Conservation (phyloP, 2,797 vertebrate genomes). For the Orientallactaga sibirica region DNA sequence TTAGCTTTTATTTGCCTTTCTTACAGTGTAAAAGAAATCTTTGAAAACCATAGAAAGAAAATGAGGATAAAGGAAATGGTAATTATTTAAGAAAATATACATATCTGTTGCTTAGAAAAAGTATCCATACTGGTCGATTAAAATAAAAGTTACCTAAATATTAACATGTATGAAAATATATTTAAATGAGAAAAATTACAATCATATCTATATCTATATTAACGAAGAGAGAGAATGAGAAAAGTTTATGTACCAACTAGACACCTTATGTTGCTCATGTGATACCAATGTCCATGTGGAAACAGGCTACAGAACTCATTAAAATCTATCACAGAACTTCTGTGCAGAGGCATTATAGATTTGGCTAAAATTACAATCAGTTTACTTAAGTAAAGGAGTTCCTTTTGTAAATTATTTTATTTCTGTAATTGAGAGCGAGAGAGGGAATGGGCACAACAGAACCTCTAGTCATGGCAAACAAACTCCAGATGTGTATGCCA, state of each 20-base stretch:
- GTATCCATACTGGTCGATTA: not conserved
- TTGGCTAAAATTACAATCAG: not conserved
- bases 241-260: no score
- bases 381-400: not conserved
- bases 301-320: not conserved
- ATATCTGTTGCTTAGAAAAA: not conserved
- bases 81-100: not conserved
- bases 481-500: no score
- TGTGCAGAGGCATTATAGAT: not conserved
- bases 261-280: no score
- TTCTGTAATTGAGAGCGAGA: no score
- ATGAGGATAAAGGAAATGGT: not conserved
- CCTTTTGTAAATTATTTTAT: not conserved
- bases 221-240: not conserved
- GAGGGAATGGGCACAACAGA: no score
- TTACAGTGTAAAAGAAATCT: not conserved
- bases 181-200: not conserved
- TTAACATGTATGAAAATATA: not conserved
- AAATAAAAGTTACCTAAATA: not conserved
- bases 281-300: not conserved
- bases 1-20: not conserved
- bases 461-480: no score
- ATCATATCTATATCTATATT: not conserved
- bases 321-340: not conserved
- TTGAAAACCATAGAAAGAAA: not conserved